Base-by-base conservation (phyloP, 2,113 vertebrate genomes). In the Sula dactylatra region DNA sequence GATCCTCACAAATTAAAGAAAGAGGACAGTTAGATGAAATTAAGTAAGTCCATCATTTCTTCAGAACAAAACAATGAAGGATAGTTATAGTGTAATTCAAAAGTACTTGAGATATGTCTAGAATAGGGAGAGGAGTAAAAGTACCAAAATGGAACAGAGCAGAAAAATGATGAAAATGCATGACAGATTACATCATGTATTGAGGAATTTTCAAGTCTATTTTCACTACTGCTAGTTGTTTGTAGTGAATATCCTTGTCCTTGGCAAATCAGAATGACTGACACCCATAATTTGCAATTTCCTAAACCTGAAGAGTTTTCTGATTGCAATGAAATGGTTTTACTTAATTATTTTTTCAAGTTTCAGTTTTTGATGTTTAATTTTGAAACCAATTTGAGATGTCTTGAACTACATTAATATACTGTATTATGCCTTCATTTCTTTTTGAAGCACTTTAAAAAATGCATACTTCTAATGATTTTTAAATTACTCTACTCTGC, bases 321-420 rank as follows among this genome's bases (percentile, higher is more conserved):
- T 97, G 96, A 98, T 98, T 97, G 95, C 8, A 16, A 91, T 59
- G 90, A 98, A 98, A 98, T 97, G 95, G 83, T 86, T 93, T 98
- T 95, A 97, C 91, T 94, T 98, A 97, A 98, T 98, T 98, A 98
- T 95, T 97, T 98, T 98, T 98, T 97, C 95, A 97, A 97, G 97
- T 89, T 97, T 93, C 56, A 94, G 94, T 88, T 97, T 98, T 96
- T 97, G 96, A 97, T 98, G 95, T 96, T 97, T 97, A 98, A 98
- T 98, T 98, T 97, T 94, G 95, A 98, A 98, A 97, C 97, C 97
- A 97, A 97, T 96, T 98, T 97, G 96, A 98, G 97, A 97, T 97
- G 93, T 96, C 97, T 97, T 54, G 44, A 97, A 97, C 90, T 97
- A 96, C 86, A 97, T 98, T 98, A 98, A 98, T 98, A 96, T 40